Conservation (phyloP, 1,140 invertebrate genomes). For the Uloborus diversus region DNA sequence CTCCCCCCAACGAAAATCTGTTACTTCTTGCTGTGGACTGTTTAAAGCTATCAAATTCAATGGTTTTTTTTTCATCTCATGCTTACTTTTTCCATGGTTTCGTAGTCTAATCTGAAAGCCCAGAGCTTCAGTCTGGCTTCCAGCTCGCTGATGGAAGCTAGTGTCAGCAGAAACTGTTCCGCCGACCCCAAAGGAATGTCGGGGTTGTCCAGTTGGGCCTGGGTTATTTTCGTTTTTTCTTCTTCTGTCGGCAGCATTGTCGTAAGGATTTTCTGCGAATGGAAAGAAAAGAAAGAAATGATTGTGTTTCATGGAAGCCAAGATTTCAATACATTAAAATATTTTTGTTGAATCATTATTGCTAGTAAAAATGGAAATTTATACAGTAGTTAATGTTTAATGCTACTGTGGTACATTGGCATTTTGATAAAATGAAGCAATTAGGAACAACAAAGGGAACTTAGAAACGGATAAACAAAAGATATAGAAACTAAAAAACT, state of each 20-base stretch:
- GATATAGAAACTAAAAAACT: too few species aligned
- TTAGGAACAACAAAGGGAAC: too few species aligned
- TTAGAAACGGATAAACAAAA: too few species aligned
- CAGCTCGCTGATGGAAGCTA: slow-evolving; percentile 95
- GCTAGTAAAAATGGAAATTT: too few species aligned
- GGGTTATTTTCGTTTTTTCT: slow-evolving; percentile 94
- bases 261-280: slow-evolving; percentile 81
- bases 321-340: too few species aligned
- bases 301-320: too few species aligned
- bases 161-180: slow-evolving; percentile 95
- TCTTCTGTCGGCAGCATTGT: slow-evolving; percentile 99
- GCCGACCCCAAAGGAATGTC: slow-evolving; percentile 96
- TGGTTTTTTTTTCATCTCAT: not conserved
- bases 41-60: not conserved
- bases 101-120: slow-evolving; percentile 99
- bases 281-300: not conserved
- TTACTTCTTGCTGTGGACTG: too few species aligned
- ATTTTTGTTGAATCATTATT: too few species aligned
- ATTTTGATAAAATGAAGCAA: too few species aligned
- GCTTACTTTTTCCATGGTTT: slow-evolving; percentile 88
- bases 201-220: slow-evolving; percentile 91
- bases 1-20: too few species aligned
- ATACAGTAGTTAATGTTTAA: too few species aligned
- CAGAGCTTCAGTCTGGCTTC: slow-evolving; percentile 89
- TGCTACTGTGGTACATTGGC: too few species aligned